Evolutionary conservation across 2,797 vertebrate genomes (phyloP).

Genomic region (Pachyuromys duprasi): DNA sequence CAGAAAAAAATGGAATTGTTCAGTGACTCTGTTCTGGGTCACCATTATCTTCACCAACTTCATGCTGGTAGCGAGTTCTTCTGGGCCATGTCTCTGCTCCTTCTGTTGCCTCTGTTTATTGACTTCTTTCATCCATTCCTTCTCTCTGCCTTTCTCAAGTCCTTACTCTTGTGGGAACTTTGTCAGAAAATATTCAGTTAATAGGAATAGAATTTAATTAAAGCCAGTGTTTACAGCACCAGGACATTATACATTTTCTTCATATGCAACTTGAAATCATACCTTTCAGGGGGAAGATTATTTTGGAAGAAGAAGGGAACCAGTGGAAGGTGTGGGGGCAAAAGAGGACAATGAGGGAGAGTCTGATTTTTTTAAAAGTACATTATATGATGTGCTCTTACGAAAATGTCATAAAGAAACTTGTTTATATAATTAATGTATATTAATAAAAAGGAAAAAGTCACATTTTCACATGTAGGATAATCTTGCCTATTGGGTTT

Average conservation of each 20-base stretch:
- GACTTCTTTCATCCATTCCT: not conserved
- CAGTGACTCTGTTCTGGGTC: not conserved
- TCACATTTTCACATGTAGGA: not conserved
- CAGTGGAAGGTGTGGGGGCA: not conserved
- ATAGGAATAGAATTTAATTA: slow-evolving; percentile 35
- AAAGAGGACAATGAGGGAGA: not conserved
- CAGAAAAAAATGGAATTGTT: not conserved
- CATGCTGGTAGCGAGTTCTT: not conserved
- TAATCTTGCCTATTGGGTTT: slow-evolving; percentile 32
- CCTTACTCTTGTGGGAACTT: not conserved
- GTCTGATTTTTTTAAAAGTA: not conserved
- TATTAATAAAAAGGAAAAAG: not conserved
- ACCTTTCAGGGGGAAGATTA: not conserved
- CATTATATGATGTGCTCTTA: not conserved
- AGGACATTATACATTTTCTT: slow-evolving; percentile 29
- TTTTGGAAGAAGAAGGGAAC: not conserved
- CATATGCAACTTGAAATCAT: not conserved
- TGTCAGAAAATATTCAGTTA: slow-evolving; percentile 25
- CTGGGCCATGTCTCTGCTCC: not conserved
- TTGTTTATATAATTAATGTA: not conserved
- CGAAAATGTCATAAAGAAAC: not conserved
- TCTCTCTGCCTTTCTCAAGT: not conserved
- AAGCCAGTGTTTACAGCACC: not conserved
- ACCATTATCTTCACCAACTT: not conserved
- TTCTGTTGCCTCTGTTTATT: not conserved